Base-by-base conservation (phyloP, 2,113 vertebrate species). In the Colinus virginianus region DNA sequence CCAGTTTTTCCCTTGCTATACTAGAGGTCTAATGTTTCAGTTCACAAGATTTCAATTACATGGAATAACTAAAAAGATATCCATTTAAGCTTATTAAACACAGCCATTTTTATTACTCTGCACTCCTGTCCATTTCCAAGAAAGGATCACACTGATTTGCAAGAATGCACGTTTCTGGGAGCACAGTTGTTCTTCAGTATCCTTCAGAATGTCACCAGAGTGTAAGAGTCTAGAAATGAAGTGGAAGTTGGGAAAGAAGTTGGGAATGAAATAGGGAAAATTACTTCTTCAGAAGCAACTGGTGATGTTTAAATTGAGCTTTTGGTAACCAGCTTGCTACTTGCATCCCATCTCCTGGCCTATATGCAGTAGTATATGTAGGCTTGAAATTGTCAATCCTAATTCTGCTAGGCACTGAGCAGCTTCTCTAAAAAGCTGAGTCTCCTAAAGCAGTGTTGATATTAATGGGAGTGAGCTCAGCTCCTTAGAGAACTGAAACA, bases 31-130 rank as follows among this genome's bases (percentile, higher is more conserved):
- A 23, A 70, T 78, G 25, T 59, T 90, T 40, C 0, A 5, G 7
- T 67, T 85, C 64, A 21, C 53, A 40, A 68, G 32, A 77, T 76
- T 76, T 34, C 28, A 72, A 12, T 88, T 71, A 72, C 48, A 67
- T 62, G 19, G 36, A 90, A 92, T 84, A 86, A 80, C n/a, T 88
- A 80, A 88, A 80, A 61, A 86, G 38, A 20, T 62, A 67, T 34
- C 45, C 18, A 70, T 70, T 92, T 87, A 92, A 84, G 74, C n/a
- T 76, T 62, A 90, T 87, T 84, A 93, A 86, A 80, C 21, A 23
- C 19, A 62, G 59, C 4, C 58, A 79, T 84, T 90, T 95, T 88
- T 82, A 68, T 87, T 88, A 30, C 63, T 45, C 48, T 49, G 28
- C 32, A 42, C 36, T 76, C 32, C n/a, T 91, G 84, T 75, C 43